Evolutionary conservation across 2,797 vertebrate species (phyloP).

Genomic region (Phaenicophaeus curvirostris): DNA sequence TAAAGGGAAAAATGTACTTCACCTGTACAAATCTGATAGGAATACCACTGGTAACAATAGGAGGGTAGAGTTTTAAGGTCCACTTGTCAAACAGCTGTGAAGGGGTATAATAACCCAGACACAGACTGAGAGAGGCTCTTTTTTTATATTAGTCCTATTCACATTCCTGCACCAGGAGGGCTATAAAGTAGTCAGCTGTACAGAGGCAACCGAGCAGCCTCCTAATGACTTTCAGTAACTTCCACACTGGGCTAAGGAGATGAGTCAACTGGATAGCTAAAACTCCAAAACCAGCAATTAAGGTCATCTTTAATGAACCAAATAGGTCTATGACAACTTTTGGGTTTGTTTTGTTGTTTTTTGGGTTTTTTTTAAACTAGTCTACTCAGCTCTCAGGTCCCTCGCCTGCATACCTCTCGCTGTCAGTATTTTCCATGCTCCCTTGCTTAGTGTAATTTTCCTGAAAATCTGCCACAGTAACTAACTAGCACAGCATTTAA

Average conservation of each 20-base stretch:
- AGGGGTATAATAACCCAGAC: background rate
- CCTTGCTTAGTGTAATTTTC: background rate
- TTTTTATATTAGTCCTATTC: background rate
- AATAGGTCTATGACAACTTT: background rate
- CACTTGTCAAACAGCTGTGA: background rate
- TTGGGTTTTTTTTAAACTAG: background rate
- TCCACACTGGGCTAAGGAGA: background rate
- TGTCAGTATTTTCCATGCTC: rapidly evolving
- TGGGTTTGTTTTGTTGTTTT: background rate
- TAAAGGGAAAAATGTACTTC: background rate
- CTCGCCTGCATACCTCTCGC: background rate
- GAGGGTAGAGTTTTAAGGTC: background rate
- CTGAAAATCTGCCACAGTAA: background rate
- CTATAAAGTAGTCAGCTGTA: background rate
- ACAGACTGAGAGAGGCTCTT: background rate
- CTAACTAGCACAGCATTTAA: background rate
- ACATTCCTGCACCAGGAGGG: background rate
- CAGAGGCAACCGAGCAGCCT: background rate
- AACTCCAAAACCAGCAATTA: background rate
- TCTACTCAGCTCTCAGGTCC: background rate
- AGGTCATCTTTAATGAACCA: background rate
- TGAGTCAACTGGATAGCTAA: background rate
- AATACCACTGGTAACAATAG: background rate
- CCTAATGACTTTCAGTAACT: background rate
- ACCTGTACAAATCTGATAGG: background rate